phyloP scores from a whole-genome alignment of 2,888 invertebrate genomes.

The Nineta flava region DNA sequence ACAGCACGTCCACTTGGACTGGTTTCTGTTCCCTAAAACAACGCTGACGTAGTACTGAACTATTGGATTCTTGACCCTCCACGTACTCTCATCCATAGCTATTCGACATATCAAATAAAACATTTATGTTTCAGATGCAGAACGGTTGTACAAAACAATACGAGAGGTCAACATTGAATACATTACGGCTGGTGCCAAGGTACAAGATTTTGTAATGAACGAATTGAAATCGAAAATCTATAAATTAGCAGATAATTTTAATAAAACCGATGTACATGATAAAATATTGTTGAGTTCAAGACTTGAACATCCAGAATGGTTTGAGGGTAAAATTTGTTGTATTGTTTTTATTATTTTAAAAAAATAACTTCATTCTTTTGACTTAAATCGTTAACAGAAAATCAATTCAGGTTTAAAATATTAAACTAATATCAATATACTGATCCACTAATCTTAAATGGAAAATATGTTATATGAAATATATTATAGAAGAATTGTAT shows the following conservation, averaged over 20 bases:
- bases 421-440: no score
- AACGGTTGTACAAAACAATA: slow-evolving; percentile 53
- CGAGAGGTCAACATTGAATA: slow-evolving; percentile 49
- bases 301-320: slow-evolving; percentile 64
- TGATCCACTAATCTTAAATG: no score
- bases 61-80: no score
- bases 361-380: no score
- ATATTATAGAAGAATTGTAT: no score
- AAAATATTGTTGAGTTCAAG: slow-evolving; percentile 42
- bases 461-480: not conserved
- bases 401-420: no score
- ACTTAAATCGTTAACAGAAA: no score
- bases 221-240: slow-evolving; percentile 41
- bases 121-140: slow-evolving; percentile 45
- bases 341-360: not conserved
- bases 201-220: slow-evolving; percentile 57
- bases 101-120: no score
- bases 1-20: no score
- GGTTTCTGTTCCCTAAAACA: no score
- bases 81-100: no score
- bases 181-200: slow-evolving; percentile 51
- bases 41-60: no score
- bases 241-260: slow-evolving; percentile 27
- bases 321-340: slow-evolving; percentile 37
- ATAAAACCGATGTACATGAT: slow-evolving; percentile 31